Evolutionary conservation across 64 coral and sea anemone genomes (phyloP).

Genomic region (Stichodactyla helianthus): DNA sequence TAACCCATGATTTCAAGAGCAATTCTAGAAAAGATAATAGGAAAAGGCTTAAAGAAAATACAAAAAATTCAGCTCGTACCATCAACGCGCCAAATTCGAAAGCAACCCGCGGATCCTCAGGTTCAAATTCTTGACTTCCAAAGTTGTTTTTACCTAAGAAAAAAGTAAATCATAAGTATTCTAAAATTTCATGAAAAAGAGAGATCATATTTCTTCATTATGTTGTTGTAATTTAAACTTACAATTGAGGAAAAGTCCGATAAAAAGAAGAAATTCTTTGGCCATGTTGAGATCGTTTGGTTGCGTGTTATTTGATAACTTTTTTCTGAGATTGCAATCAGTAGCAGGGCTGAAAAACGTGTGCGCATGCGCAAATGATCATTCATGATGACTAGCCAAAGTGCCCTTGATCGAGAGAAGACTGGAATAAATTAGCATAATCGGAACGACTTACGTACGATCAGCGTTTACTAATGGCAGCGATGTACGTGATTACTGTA

Average conservation of each 20-base stretch:
- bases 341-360: too few relatives aligned
- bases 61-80: not conserved
- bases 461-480: too few relatives aligned
- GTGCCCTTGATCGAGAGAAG: too few relatives aligned
- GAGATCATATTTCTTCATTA: not conserved
- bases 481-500: too few relatives aligned
- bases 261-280: not conserved
- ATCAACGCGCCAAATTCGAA: constrained; percentile 60
- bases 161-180: not conserved
- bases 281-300: not conserved
- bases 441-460: too few relatives aligned
- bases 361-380: too few relatives aligned
- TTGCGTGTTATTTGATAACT: not conserved
- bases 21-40: not conserved
- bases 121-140: constrained; percentile 15
- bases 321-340: not conserved
- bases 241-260: not conserved
- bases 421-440: too few relatives aligned
- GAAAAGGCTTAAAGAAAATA: not conserved
- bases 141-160: not conserved
- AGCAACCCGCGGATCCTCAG: constrained; percentile 1
- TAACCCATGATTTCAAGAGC: not conserved
- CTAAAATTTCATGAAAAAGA: not conserved
- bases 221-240: not conserved
- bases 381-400: too few relatives aligned